Base-by-base conservation (phyloP, 2,797 vertebrate species). In the Brachyalestes nurse region DNA sequence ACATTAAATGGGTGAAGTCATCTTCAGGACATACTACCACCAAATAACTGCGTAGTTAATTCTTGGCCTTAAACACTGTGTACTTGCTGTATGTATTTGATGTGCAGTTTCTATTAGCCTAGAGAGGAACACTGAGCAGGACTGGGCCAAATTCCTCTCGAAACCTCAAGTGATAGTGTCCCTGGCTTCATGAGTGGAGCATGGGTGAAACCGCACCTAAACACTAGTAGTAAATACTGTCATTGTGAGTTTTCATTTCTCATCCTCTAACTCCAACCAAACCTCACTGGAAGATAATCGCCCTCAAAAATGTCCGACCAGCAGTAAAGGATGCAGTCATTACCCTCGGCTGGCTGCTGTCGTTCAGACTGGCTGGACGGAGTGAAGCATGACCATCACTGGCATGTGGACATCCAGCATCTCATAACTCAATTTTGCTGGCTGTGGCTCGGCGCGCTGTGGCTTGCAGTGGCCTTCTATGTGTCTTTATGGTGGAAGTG, bases 281-380 rank as follows among this genome's bases (percentile, higher is more conserved):
- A 85, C 84, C 80, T 82, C 80, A 80, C 53, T 77, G 80, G 80
- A 79, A 67, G 71, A 82, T 74, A 65, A 82, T 82, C 73, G 19
- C 76, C 77, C 80, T 79, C 80, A 85, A 79, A 53, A 79, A 80
- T 82, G 80, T 80, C 74, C 57, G 57, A 25, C 25, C 49, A 64
- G 69, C 21, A 10, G 49, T 23, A 64, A 66, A 47, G 76, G 45
- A 40, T 34, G 51, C 57, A 77, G 53, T 17, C 72, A 23, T 73
- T 47, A 25, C 55, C 60, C 58, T 80, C 73, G 14, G 66, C 62
- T 80, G 74, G 58, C 76, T 77, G 55, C 75, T 74, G 80, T 76
- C 13, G 57, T 40, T 55, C 21, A 45, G 49, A 82, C 70, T 28
- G 4, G 2, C 34, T 67, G 57, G 66, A 62, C 62, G 25, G 21